Conservation (phyloP, 2,888 invertebrate genomes). For the Bimastos eiseni region DNA sequence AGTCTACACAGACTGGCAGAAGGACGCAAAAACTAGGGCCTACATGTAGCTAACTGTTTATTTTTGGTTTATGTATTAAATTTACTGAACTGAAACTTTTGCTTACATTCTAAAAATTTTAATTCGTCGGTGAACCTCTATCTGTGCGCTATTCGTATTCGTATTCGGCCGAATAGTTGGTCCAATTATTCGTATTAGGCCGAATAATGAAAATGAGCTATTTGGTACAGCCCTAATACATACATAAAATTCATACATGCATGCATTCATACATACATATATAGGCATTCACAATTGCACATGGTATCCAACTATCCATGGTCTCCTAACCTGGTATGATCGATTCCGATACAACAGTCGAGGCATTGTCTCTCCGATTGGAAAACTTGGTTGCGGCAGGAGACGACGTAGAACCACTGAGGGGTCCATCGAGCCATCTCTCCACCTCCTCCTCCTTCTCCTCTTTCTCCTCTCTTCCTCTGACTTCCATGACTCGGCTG, state of each 20-base stretch:
- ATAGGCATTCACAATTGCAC: neutral
- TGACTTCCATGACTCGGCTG: neutral
- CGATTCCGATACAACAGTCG: conserved; percentile 8
- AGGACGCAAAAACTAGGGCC: too few relatives aligned
- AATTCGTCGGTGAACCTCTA: too few relatives aligned
- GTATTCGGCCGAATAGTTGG: too few relatives aligned
- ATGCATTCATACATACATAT: neutral
- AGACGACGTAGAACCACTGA: conserved; percentile 21
- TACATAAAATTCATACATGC: neutral
- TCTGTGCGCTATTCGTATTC: neutral
- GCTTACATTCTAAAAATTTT: too few relatives aligned
- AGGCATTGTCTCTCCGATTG: neutral
- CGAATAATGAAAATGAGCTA: too few relatives aligned
- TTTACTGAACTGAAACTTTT: too few relatives aligned
- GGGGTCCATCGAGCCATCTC: neutral
- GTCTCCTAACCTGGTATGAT: neutral
- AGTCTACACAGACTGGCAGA: too few relatives aligned
- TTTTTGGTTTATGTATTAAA: too few relatives aligned
- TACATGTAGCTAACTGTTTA: too few relatives aligned
- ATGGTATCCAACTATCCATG: neutral
- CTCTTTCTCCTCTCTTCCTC: neutral
- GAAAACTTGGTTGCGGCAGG: neutral
- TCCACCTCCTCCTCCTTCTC: neutral
- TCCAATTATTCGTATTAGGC: too few relatives aligned
- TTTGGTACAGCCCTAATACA: neutral